Percentiles rank a stretch among this genome's conserved stretches.
Evolutionary conservation across 2,797 vertebrate species (phyloP).

Genomic region (Alfaro cultratus): DNA sequence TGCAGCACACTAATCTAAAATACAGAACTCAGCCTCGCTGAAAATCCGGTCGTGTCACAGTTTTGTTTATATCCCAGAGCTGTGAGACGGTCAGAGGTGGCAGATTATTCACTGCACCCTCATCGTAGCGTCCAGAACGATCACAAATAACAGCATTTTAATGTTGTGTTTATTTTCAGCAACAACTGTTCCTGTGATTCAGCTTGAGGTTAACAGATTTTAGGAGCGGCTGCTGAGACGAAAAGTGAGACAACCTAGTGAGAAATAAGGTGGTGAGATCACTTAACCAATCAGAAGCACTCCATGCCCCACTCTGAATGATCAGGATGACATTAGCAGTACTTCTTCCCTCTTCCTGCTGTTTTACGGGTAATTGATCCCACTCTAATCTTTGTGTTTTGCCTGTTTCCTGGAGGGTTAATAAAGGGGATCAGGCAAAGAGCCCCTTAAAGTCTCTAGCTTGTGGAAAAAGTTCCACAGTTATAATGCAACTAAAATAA

Average conservation of each 20-base stretch:
- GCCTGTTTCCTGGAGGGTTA: background rate
- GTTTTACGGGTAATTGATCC: background rate
- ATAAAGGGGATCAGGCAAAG: background rate
- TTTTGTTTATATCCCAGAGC: background rate
- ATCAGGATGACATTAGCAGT: background rate
- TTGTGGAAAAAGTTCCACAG: background rate
- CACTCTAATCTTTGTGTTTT: background rate
- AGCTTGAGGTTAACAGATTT: conserved; percentile 7
- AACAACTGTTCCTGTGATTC: conserved; percentile 3
- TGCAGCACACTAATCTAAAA: background rate
- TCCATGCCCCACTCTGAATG: background rate
- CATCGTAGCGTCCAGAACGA: background rate
- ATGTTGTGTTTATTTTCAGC: background rate
- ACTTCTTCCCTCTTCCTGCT: background rate
- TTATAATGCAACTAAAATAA: background rate
- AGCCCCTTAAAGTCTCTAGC: background rate
- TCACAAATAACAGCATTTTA: background rate
- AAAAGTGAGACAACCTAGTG: conserved; percentile 1
- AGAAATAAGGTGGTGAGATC: background rate
- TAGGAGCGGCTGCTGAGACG: background rate
- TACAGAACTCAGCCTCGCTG: background rate
- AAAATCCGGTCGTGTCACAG: background rate
- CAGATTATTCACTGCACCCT: background rate
- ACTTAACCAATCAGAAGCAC: conserved; percentile 3
- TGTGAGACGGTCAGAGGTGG: background rate